These are phyloP conservation scores for Drosophila arizonae DNA, from an alignment of 1,140 invertebrate genomes.

Conservation along the genomic window DNA sequence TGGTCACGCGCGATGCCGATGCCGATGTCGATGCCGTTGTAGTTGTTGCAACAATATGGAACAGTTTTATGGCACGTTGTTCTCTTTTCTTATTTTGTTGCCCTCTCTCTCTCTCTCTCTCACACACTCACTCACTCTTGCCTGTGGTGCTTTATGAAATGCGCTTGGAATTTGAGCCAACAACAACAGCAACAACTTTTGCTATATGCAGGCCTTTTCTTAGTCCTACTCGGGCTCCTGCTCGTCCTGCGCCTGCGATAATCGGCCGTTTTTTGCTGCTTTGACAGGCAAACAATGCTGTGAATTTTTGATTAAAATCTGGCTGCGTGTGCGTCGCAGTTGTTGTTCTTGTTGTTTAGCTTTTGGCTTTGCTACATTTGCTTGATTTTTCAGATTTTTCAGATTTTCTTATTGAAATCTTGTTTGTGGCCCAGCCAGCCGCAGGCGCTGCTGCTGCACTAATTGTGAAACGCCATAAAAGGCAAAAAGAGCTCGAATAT, in stretches of 20 bases:
- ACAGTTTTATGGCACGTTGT: conserved; percentile 54
- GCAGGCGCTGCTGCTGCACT: conserved; percentile 66
- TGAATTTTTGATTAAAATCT: conserved; percentile 83
- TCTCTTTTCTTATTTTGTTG: conserved; percentile 4
- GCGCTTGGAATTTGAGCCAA: conserved; percentile 73
- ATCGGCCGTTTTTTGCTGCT: conserved; percentile 57
- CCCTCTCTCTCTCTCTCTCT: background rate
- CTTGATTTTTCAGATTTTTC: conserved; percentile 43
- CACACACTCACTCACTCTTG: conserved; percentile 30
- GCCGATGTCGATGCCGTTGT: conserved; percentile 1
- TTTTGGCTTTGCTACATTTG: conserved; percentile 52
- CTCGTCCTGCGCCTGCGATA: conserved; percentile 71
- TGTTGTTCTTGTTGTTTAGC: conserved; percentile 44
- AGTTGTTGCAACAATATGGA: conserved; percentile 42
- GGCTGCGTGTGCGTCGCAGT: conserved; percentile 72
- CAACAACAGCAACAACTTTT: conserved; percentile 33
- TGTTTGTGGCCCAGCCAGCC: conserved; percentile 52
- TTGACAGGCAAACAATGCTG: conserved; percentile 82
- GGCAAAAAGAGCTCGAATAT: background rate
- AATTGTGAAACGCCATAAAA: conserved; percentile 76
- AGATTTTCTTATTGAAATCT: conserved; percentile 60
- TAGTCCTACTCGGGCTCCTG: conserved; percentile 40
- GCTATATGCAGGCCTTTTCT: conserved; percentile 47
- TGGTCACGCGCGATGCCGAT: conserved; percentile 67
- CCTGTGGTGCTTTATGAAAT: conserved; percentile 77